Base-by-base conservation (phyloP, 2,113 vertebrate species). In the Rhombomys opimus region DNA sequence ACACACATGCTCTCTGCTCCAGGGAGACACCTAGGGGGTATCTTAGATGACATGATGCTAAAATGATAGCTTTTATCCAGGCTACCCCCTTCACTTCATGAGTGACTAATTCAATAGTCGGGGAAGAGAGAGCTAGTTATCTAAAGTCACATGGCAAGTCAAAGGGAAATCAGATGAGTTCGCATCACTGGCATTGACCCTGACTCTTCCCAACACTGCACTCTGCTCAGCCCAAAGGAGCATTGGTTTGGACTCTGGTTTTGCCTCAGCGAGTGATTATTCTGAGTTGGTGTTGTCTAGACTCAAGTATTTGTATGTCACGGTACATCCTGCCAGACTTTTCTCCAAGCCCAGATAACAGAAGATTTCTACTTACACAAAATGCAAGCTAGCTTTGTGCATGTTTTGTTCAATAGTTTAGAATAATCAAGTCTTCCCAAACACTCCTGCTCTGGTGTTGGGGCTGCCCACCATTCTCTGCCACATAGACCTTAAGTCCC, bases 171-270 rank as follows among this genome's bases (percentile, higher is more conserved):
- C 38, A 1, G 12, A 35, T 22, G 35, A 63, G 23, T 30, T 30
- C 7, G 1, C n/a, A 30, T 50, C 68, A 54, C 57, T 2, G 9
- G 23, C 27, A 5, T 0, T 0, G 25, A 50, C 5, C 57, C 0
- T 0, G n/a, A 32, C 35, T 11, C 30, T 38, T 41, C 52, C 30
- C 4, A 0, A 0, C 25, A 4, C 35, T 52, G 63, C 17, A 7
- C 5, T 18, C 32, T 0, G 32, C n/a, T 59, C 61, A 32, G 30
- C 59, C 52, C 5, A 0, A 4, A 2, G 15, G 30, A 84, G n/a
- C 22, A 0, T 1, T 6, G 2, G n/a, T 70, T 59, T 14, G 7
- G 9, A 38, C 15, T 68, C 15, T 2, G 27, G 10, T 90, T 93
- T 6, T 20, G 32, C 35, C 76, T 90, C 23, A 7, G 63, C 1